Evolutionary conservation across 2,888 invertebrate genomes (phyloP).

Genomic region (Drosophila basisetae): DNA sequence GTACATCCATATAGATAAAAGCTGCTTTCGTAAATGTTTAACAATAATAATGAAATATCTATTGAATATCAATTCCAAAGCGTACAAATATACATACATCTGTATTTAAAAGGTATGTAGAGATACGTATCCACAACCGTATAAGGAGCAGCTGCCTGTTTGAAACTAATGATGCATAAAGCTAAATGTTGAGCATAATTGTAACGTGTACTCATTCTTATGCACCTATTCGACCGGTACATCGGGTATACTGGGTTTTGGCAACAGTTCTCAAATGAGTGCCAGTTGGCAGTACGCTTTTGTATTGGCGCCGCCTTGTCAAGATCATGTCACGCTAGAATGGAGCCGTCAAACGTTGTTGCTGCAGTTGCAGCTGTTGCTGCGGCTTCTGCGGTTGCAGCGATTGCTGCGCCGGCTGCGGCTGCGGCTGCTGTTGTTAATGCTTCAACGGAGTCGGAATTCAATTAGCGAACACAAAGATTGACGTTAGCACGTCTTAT

Average conservation of each 20-base stretch:
- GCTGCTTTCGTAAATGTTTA: not conserved
- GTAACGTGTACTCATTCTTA: slow-evolving; percentile 16
- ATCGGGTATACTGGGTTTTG: slow-evolving; percentile 16
- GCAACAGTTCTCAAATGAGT: slow-evolving; percentile 34
- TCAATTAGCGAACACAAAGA: slow-evolving; percentile 56
- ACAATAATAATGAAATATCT: not conserved
- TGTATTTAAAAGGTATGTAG: not conserved
- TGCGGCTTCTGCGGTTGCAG: slow-evolving; percentile 1
- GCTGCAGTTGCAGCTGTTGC: slow-evolving; percentile 19
- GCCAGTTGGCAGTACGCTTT: slow-evolving; percentile 33
- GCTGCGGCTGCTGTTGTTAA: slow-evolving; percentile 17
- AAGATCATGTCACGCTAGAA: slow-evolving; percentile 67
- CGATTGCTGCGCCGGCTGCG: not conserved
- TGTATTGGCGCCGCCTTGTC: slow-evolving; percentile 56
- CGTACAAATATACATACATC: not conserved
- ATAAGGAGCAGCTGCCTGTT: not conserved
- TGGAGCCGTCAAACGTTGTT: slow-evolving; percentile 58
- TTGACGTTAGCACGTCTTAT: slow-evolving; percentile 56
- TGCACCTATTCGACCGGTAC: slow-evolving; percentile 2
- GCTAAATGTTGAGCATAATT: slow-evolving; percentile 46
- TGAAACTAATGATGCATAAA: slow-evolving; percentile 54
- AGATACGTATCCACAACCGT: not conserved
- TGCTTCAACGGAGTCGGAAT: slow-evolving; percentile 39
- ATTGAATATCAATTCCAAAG: not conserved
- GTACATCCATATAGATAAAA: slow-evolving; percentile 1